These are phyloP conservation scores for Esox niger DNA, from an alignment of 2,113 vertebrate genomes.

Conservation along the genomic window DNA sequence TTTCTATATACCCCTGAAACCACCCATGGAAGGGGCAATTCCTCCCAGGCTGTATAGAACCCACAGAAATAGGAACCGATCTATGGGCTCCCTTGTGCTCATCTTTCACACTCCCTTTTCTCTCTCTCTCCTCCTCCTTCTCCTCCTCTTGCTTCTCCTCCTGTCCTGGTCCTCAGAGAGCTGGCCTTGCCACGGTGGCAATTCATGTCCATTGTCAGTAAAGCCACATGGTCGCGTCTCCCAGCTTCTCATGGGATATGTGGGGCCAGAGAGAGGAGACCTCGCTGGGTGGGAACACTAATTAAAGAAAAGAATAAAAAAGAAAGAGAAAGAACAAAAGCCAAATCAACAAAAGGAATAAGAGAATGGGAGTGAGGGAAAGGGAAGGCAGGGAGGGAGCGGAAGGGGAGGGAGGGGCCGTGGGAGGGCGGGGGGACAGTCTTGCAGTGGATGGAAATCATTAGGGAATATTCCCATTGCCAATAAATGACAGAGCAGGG, in stretches of 20 bases:
- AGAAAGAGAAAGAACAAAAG: constrained; percentile 74
- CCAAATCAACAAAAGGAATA: constrained; percentile 75
- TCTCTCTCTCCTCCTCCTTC: constrained; percentile 47
- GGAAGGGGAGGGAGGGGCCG: constrained; percentile 46
- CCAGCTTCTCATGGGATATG: constrained; percentile 62
- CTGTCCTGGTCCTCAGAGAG: constrained; percentile 62
- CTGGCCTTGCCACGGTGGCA: constrained; percentile 65
- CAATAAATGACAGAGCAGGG: constrained; percentile 38
- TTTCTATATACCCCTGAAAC: constrained; percentile 33
- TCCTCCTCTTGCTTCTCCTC: constrained; percentile 19
- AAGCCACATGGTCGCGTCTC: constrained; percentile 69
- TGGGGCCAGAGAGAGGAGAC: constrained; percentile 50
- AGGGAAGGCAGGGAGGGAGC: constrained; percentile 36
- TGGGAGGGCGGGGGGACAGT: constrained; percentile 37
- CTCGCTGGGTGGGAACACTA: constrained; percentile 72
- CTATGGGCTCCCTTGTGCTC: constrained; percentile 51
- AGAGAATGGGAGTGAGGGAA: constrained; percentile 63
- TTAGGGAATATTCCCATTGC: constrained; percentile 60
- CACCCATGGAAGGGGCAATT: constrained; percentile 66
- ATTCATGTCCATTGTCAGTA: constrained; percentile 71
- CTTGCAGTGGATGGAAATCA: constrained; percentile 60
- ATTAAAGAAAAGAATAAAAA: constrained; percentile 66
- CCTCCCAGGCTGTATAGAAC: constrained; percentile 51
- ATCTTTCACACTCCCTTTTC: constrained; percentile 64
- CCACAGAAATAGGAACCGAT: constrained; percentile 55